Conservation (phyloP, 64 coral and sea anemone genomes). For the Anthopleura sola region DNA sequence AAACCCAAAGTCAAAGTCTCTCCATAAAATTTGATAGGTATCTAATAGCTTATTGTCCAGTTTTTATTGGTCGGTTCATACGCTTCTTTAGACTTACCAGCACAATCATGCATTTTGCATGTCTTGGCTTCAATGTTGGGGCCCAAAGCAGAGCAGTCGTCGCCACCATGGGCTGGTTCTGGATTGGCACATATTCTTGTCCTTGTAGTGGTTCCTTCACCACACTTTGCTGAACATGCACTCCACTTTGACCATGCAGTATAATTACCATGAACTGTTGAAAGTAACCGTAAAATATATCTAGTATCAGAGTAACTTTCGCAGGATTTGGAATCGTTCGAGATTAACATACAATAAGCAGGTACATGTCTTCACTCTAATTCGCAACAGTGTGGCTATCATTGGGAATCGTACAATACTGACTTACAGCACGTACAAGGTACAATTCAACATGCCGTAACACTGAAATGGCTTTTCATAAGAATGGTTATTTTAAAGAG, state of each 20-base stretch:
- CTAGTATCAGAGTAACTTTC: neutral
- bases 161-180: conserved; percentile 62
- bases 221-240: conserved; percentile 78
- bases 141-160: conserved; percentile 69
- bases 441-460: neutral
- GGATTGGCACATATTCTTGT: conserved; percentile 69
- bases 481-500: too few relatives aligned
- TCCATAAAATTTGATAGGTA: too few relatives aligned
- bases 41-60: too few relatives aligned
- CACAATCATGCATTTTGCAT: conserved; percentile 64
- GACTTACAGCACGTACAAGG: neutral
- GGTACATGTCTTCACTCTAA: too few relatives aligned
- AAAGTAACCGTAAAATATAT: neutral
- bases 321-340: neutral
- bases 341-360: too few relatives aligned
- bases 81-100: conserved; percentile 47
- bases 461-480: too few relatives aligned
- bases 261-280: conserved; percentile 80
- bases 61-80: neutral
- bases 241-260: conserved; percentile 81
- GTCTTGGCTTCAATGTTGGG: conserved; percentile 61
- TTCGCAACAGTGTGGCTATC: too few relatives aligned
- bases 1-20: too few relatives aligned
- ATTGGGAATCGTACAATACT: neutral
- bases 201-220: conserved; percentile 73